Conservation (phyloP, 2,888 invertebrate species). For the Bembecia ichneumoniformis region DNA sequence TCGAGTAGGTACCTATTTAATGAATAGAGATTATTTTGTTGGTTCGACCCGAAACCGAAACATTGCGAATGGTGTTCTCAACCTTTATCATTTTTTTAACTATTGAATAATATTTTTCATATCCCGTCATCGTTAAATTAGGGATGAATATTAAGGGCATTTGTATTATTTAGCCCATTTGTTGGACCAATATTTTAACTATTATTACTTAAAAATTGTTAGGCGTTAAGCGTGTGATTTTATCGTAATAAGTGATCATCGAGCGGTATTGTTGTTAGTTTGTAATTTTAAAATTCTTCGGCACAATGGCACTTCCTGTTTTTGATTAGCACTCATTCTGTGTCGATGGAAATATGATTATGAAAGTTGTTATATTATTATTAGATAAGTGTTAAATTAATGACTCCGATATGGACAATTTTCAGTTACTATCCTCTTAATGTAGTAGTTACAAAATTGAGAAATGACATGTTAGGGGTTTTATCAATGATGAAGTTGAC, state of each 20-base stretch:
- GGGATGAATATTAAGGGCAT: conserved; percentile 73
- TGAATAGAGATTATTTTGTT: conserved; percentile 66
- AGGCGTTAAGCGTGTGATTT: conserved; percentile 73
- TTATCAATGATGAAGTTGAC: conserved; percentile 72
- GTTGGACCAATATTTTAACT: conserved; percentile 74
- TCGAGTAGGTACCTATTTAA: conserved; percentile 65
- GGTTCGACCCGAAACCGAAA: conserved; percentile 50
- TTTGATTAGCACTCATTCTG: conserved; percentile 73
- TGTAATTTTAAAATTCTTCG: conserved; percentile 62
- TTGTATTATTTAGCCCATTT: conserved; percentile 74
- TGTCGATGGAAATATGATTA: conserved; percentile 71
- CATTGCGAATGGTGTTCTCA: conserved; percentile 59
- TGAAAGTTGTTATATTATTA: conserved; percentile 71
- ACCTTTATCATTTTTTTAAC: conserved; percentile 70
- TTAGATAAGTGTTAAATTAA: conserved; percentile 73
- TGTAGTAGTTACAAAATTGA: conserved; percentile 66
- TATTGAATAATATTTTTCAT: conserved; percentile 72
- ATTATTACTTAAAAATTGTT: conserved; percentile 73
- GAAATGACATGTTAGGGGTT: conserved; percentile 69
- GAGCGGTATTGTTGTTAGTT: conserved; percentile 71
- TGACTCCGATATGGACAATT: conserved; percentile 70
- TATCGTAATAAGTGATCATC: conserved; percentile 70
- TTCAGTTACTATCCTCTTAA: conserved; percentile 67
- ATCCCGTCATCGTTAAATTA: conserved; percentile 70
- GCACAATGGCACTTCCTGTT: conserved; percentile 73